phyloP scores from a whole-genome alignment of 1,140 invertebrate species.

The Vanessa tameamea region DNA sequence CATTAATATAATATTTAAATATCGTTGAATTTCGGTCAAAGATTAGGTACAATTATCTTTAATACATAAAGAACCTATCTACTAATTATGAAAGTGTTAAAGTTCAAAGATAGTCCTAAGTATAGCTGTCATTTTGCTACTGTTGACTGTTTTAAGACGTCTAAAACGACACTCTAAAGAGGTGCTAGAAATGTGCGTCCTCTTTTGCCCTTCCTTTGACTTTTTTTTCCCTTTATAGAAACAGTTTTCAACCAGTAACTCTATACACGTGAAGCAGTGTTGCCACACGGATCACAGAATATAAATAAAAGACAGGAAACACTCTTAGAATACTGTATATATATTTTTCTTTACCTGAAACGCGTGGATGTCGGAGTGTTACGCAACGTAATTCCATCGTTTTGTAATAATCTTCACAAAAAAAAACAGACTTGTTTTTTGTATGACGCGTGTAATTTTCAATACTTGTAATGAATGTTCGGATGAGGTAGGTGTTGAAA shows the following conservation, averaged over 20 bases:
- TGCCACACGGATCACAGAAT: conserved; percentile 19
- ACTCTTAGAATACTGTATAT: conserved; percentile 1
- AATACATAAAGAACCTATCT: neutral
- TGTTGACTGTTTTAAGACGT: conserved; percentile 50
- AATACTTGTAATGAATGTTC: neutral
- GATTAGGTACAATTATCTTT: no score
- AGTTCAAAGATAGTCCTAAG: neutral
- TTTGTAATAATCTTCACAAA: neutral
- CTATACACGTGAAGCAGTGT: conserved; percentile 24
- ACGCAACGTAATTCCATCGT: neutral
- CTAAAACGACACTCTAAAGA: conserved; percentile 55
- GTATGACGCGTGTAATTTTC: neutral
- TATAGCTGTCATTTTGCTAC: conserved; percentile 38
- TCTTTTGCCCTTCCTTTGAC: conserved; percentile 45
- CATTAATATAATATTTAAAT: no score
- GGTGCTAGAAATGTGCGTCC: conserved; percentile 50
- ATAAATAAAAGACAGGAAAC: conserved; percentile 29
- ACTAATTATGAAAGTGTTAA: conserved; percentile 1
- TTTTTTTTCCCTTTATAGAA: conserved; percentile 45
- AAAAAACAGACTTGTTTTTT: neutral
- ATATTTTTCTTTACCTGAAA: conserved; percentile 7
- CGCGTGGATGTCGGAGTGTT: neutral
- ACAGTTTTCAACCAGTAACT: conserved; percentile 37
- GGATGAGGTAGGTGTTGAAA: conserved; percentile 2
- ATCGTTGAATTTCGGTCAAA: no score